phyloP scores from a whole-genome alignment of 2,797 vertebrate species.

The Otus scops region DNA sequence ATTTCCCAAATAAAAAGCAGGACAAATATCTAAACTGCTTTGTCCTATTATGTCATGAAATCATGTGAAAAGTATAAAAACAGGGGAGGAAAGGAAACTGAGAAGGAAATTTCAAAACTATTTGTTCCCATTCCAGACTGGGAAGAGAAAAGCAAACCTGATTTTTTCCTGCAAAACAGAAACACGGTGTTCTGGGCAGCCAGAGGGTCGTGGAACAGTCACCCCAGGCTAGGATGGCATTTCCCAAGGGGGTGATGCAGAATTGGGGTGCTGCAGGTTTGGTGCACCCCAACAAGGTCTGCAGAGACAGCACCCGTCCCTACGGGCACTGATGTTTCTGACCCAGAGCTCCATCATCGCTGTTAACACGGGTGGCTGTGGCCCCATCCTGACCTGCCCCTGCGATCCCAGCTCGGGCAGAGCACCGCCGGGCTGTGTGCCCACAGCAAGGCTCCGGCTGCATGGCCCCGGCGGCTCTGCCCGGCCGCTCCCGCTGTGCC shows the following conservation, averaged over 20 bases:
- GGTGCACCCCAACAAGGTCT: background rate
- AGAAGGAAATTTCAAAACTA: conserved; percentile 67
- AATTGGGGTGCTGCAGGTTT: background rate
- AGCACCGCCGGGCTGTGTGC: rapidly evolving
- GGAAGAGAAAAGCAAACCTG: conserved; percentile 32
- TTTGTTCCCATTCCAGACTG: conserved; percentile 31
- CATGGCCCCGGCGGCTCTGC: background rate
- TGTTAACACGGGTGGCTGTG: background rate
- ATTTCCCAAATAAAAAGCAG: conserved; percentile 31
- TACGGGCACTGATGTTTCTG: background rate
- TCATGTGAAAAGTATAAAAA: conserved; percentile 68
- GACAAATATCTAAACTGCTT: conserved; percentile 53
- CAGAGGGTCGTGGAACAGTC: rapidly evolving
- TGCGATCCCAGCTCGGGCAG: rapidly evolving
- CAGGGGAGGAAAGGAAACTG: conserved; percentile 51
- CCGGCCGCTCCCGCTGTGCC: rapidly evolving
- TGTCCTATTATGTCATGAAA: conserved; percentile 67
- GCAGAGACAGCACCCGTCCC: rapidly evolving
- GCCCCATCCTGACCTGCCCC: background rate
- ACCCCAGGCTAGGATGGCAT: background rate
- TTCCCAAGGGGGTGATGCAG: background rate
- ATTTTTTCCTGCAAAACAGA: conserved; percentile 33
- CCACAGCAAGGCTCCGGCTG: background rate
- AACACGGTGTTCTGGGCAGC: background rate
- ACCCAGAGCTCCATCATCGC: background rate